Base-by-base conservation (phyloP, 53 echinoderm and acorn worm species). In the Arbacia lixula region DNA sequence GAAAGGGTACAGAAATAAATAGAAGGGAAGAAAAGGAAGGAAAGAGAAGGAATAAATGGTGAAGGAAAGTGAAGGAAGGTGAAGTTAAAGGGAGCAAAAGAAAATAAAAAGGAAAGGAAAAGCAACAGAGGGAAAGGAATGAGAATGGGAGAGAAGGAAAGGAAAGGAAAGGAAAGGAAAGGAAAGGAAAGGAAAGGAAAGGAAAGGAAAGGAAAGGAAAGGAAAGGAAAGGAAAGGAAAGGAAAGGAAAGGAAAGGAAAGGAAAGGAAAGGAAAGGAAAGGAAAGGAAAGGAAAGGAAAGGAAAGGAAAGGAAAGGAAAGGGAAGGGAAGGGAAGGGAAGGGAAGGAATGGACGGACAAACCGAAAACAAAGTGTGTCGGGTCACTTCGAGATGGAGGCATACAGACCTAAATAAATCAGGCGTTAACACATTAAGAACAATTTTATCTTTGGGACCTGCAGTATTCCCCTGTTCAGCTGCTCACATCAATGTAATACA, bases 401-500 rank as follows among this genome's bases (percentile, higher is more conserved):
- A n/a, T n/a, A n/a, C n/a, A n/a, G n/a, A n/a, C n/a, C n/a, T n/a
- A n/a, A n/a, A n/a, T n/a, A n/a, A n/a, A n/a, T n/a, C n/a, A n/a
- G n/a, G n/a, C n/a, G n/a, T n/a, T n/a, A n/a, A n/a, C n/a, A n/a
- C n/a, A n/a, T n/a, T n/a, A n/a, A n/a, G n/a, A n/a, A n/a, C n/a
- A n/a, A n/a, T n/a, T n/a, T n/a, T n/a, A n/a, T n/a, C n/a, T n/a
- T n/a, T n/a, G n/a, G n/a, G n/a, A n/a, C n/a, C 24, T 17, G 37
- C 4, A 39, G 39, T 67, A 69, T 24, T 26, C 12, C 69, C 27
- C 21, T 27, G 29, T n/a, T 74, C 74, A 74, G 74, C 74, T 74
- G 74, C 74, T 74, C 54, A 32, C 31, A 33, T 10, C 49, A 46
- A 46, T 10, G 43, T 53, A 52, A 74, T 74, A 74, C 74, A 74